These are phyloP conservation scores for Eledona agricola DNA, from an alignment of 2,888 invertebrate genomes.

Conservation along the genomic window DNA sequence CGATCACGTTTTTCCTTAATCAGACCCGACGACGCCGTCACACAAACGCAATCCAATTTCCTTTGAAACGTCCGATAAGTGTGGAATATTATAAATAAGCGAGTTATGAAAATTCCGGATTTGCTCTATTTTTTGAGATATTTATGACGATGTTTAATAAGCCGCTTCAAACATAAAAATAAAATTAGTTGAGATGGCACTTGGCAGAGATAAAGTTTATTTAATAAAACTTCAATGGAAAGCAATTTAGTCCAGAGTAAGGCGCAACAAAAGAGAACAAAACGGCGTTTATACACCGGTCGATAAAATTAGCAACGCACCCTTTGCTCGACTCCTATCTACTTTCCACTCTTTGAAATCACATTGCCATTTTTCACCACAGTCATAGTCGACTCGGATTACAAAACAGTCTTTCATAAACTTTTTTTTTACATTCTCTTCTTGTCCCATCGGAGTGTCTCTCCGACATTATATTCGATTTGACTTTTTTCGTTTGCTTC, in stretches of 20 bases:
- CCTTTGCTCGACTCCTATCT: too few species aligned
- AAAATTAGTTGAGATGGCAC: slow-evolving; percentile 10
- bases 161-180: slow-evolving; percentile 4
- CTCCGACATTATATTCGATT: slow-evolving; percentile 12
- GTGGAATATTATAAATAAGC: background rate
- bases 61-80: slow-evolving; percentile 2
- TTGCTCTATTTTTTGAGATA: slow-evolving; percentile 3
- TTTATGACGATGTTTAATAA: too few species aligned
- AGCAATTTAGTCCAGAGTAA: too few species aligned
- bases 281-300: too few species aligned
- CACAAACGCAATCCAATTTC: slow-evolving; percentile 1
- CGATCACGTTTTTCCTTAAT: background rate
- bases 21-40: background rate
- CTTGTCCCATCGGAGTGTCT: slow-evolving; percentile 13
- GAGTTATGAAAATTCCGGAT: slow-evolving; percentile 7
- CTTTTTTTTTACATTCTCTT: slow-evolving; percentile 11
- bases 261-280: slow-evolving; percentile 8
- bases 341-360: too few species aligned
- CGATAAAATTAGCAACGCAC: too few species aligned
- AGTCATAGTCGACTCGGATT: slow-evolving; percentile 5
- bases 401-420: slow-evolving; percentile 9
- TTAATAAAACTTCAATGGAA: slow-evolving; percentile 10
- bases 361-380: slow-evolving; percentile 8
- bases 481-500: slow-evolving; percentile 6
- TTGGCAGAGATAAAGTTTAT: slow-evolving; percentile 15